These are phyloP conservation scores for Darevskia mixta DNA, from an alignment of 2,797 vertebrate genomes.

Conservation along the genomic window DNA sequence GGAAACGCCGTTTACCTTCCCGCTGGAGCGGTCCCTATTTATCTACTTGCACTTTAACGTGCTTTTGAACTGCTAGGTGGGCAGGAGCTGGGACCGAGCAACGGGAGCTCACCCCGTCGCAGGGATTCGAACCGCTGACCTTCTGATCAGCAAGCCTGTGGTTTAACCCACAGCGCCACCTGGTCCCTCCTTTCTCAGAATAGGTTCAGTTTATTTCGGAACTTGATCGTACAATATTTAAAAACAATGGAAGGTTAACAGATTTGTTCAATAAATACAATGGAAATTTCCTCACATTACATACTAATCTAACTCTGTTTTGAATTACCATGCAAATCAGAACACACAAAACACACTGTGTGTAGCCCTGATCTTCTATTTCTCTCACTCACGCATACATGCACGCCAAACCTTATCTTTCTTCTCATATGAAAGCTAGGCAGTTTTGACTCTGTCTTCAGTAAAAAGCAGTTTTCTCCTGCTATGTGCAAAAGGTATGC, in stretches of 20 bases:
- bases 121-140: too few relatives aligned
- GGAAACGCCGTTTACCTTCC: too few relatives aligned
- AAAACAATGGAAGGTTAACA: conserved; percentile 7
- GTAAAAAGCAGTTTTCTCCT: background rate
- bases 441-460: background rate
- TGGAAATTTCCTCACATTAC: background rate
- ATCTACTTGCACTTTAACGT: too few relatives aligned
- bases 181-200: background rate
- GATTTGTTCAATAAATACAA: background rate
- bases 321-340: background rate
- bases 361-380: too few relatives aligned
- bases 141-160: too few relatives aligned
- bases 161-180: too few relatives aligned
- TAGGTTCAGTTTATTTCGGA: background rate
- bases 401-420: background rate
- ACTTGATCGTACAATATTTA: conserved; percentile 2
- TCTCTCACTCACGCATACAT: background rate
- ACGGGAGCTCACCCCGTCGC: too few relatives aligned
- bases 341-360: background rate
- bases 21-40: too few relatives aligned
- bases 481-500: background rate
- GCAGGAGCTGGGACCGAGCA: too few relatives aligned
- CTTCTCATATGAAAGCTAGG: background rate
- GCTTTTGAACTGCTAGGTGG: too few relatives aligned
- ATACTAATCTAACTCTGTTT: background rate